Conservation (phyloP, 2,797 vertebrate genomes). For the Allochrocebus solatus region DNA sequence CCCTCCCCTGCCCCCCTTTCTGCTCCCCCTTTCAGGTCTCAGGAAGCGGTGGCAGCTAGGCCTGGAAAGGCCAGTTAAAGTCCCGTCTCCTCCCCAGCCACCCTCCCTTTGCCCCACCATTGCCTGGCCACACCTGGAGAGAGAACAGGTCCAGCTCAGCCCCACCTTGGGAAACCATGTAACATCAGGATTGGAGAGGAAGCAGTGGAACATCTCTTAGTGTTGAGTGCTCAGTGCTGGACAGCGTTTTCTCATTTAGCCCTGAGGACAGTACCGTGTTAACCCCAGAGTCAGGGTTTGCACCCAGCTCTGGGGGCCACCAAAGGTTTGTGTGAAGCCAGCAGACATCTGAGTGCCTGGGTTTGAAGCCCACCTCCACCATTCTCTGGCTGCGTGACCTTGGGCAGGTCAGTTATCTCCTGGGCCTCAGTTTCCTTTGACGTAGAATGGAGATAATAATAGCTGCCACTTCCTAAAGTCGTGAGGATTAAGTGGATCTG, state of each 20-base stretch:
- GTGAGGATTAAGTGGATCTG: background rate
- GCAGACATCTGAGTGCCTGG: background rate
- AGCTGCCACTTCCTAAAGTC: background rate
- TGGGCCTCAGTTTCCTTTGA: background rate
- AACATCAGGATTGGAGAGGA: background rate
- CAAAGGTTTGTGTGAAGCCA: background rate
- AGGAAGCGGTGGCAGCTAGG: background rate
- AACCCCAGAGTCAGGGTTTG: background rate
- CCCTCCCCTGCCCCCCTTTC: background rate
- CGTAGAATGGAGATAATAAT: background rate
- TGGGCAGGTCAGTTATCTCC: background rate
- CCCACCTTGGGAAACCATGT: rapidly evolving
- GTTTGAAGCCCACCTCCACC: background rate
- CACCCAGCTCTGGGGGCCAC: background rate
- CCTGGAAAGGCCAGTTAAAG: background rate
- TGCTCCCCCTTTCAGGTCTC: background rate
- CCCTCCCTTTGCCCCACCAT: too few species aligned
- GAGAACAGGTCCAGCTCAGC: background rate
- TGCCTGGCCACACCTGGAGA: background rate
- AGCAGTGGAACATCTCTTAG: background rate
- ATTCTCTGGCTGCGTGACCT: background rate
- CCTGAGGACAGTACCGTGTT: background rate
- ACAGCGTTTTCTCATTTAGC: background rate
- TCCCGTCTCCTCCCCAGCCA: background rate
- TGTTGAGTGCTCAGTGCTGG: background rate